Evolutionary conservation across 1,140 invertebrate genomes (phyloP), one percentile per base, ranked within the genome.

Genomic region (Belonocnema kinseyi): DNA sequence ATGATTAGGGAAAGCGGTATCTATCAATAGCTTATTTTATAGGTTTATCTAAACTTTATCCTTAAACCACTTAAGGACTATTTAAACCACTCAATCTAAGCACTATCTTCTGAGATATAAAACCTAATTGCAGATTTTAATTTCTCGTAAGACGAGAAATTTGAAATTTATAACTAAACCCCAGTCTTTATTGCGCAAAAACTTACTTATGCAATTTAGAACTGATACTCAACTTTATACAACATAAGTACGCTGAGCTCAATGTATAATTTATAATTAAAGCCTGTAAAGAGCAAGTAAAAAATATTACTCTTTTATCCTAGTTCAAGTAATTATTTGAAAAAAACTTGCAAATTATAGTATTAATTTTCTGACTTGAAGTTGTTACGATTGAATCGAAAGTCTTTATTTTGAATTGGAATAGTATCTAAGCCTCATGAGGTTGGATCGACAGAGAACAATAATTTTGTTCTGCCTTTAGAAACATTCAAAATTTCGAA

Each of bases 31-130:
- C 21, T 66, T 66, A 33, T 66, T 66, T 66, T 66, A 40, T 46
- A 16, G 14, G 33, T 40, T 66, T 40, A 66, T 66, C 61, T 66
- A 66, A 66, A 66, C 26, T 66, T 66, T 66, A n/a, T 46, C 40
- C 61, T 66, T 66, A 40, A 46, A 66, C 61, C 61, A 66, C 61
- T 66, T 66, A 66, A 66, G 40, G 16, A 7, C 61, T 40, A 66
- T 66, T 66, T 46, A n/a, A 66, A 66, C 61, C 61, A 66, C 33
- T 66, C 46, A 66, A 66, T 66, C 61, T 66, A 66, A 66, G 61
- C 61, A 66, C 61, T 16, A 66, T 66, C 33, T n/a, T 6, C 5
- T 66, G 26, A 54, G 16, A 54, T 54, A 54, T 6, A 54, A 54
- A 19, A 54, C 17, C 17, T 54, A 17, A 54, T 54, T 54, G n/a